Evolutionary conservation across 2,113 vertebrate species (phyloP), one percentile per base, ranked within the genome.

Genomic region (Cavia aperea): DNA sequence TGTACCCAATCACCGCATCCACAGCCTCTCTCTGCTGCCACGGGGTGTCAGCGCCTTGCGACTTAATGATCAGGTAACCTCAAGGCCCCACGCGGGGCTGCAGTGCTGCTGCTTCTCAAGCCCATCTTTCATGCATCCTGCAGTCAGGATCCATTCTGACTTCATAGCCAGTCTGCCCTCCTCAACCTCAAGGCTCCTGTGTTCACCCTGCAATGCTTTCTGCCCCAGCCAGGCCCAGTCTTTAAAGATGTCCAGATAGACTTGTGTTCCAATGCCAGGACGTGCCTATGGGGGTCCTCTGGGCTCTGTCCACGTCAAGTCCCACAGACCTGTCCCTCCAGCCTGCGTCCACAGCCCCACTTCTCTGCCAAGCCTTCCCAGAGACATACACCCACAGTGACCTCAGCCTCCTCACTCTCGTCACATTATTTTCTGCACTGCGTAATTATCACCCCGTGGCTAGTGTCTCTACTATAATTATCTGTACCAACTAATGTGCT

Each of bases 381-480:
- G 33, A 77, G 33, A 65, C 49, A 8, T 43, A 9, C 31, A 12
- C 60, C 5, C 19, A 39, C 18, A 0, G 0, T 13, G 51, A 60
- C 10, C 29, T 81, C 85, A 21, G 85, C 46, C 36, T 7, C 36
- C 31, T 73, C 51, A 36, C 56, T 83, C 79, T 63, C 82, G 73
- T 84, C n/a, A 39, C 43, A 39, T 75, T 81, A 54, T 86, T 81
- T 91, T 75, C 68, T 66, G 81, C 19, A 51, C 83, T 89, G 63
- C 36, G 83, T 86, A 95, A 72, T 95, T 92, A 95, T 82, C 84
- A 84, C 58, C 73, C 86, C 73, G 86, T 86, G 83, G 68, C 58
- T 33, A 5, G 72, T 56, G 51, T 72, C 77, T 56, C 88, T 87
- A 81, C 36, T 92, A 86, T 93, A 92, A 89, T 95, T 86, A 92